phyloP scores from a whole-genome alignment of 2,888 invertebrate genomes.

The Chalcis sispes region DNA sequence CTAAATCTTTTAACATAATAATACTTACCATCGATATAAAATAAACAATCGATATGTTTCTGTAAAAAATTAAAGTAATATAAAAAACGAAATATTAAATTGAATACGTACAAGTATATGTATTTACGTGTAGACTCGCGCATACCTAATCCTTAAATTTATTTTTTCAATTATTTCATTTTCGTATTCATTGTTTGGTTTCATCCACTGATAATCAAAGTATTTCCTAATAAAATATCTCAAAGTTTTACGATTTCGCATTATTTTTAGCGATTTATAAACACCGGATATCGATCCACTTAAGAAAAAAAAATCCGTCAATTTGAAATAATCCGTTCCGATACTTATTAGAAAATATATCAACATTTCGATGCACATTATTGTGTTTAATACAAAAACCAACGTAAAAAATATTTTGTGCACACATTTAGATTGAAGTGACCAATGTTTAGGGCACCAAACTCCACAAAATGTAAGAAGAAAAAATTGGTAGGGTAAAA shows the following conservation, averaged over 20 bases:
- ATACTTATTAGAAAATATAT: constrained; percentile 29
- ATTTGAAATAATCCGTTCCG: constrained; percentile 31
- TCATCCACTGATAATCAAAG: constrained; percentile 33
- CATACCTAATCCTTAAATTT: constrained; percentile 37
- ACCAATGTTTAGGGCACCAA: constrained; percentile 37
- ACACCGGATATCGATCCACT: constrained; percentile 30
- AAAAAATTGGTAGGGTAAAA: constrained; percentile 33
- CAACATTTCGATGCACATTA: constrained; percentile 22
- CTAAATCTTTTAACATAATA: constrained; percentile 15
- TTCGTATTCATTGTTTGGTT: not conserved
- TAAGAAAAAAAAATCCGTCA: constrained; percentile 37
- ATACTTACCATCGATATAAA: constrained; percentile 31
- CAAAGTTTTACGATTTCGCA: constrained; percentile 17
- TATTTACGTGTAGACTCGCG: not conserved
- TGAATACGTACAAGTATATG: not conserved
- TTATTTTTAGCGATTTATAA: constrained; percentile 36
- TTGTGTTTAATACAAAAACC: constrained; percentile 5
- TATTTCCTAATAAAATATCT: constrained; percentile 14
- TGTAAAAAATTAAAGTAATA: not conserved
- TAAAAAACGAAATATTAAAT: not conserved
- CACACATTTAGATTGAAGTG: not conserved
- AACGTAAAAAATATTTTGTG: constrained; percentile 8
- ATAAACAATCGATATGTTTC: constrained; percentile 27
- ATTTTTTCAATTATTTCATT: constrained; percentile 26
- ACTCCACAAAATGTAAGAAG: constrained; percentile 35